phyloP scores from a whole-genome alignment of 2,888 invertebrate species.

The Dasysyrphus albostriatus region DNA sequence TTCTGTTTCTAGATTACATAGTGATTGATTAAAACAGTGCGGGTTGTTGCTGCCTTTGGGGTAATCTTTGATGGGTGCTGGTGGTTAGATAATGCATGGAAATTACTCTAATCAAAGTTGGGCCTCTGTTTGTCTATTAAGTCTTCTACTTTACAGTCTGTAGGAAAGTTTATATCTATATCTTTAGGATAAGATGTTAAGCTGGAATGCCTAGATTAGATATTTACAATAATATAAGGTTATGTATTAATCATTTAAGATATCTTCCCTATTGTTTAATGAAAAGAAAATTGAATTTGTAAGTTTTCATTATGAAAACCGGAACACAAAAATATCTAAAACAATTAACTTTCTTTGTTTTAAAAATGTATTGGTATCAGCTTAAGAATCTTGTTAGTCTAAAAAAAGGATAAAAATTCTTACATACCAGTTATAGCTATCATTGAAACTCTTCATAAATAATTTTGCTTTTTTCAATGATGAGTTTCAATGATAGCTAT shows the following conservation, averaged over 20 bases:
- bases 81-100: conserved; percentile 32
- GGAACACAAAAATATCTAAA: too few species aligned
- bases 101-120: conserved; percentile 15
- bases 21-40: conserved; percentile 36
- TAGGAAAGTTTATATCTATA: background rate
- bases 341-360: too few species aligned
- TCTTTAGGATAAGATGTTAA: background rate
- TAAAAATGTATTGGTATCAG: too few species aligned
- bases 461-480: too few species aligned
- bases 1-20: conserved; percentile 24
- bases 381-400: too few species aligned
- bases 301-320: background rate
- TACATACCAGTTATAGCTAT: too few species aligned
- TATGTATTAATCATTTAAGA: background rate
- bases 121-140: conserved; percentile 16
- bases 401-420: too few species aligned
- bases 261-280: too few species aligned
- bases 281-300: background rate
- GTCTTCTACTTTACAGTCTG: background rate
- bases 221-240: background rate
- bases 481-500: too few species aligned
- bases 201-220: background rate
- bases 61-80: conserved; percentile 24
- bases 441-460: too few species aligned
- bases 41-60: background rate